A percentile compares a stretch with the other conserved stretches of the same genome.
These are phyloP conservation scores for Hirtodrosophila duncani DNA, from an alignment of 2,888 invertebrate genomes.

Conservation along the genomic window DNA sequence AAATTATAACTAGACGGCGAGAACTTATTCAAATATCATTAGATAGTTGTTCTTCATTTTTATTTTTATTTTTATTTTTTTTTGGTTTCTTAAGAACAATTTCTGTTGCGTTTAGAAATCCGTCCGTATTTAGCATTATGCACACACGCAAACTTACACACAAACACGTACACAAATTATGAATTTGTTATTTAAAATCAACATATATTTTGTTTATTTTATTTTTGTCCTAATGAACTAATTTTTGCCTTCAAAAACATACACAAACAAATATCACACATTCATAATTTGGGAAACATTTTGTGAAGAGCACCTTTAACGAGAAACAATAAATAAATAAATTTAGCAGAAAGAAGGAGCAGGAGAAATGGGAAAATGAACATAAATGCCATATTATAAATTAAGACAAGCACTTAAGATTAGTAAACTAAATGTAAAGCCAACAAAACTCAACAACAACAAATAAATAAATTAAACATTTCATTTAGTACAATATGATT, in stretches of 20 bases:
- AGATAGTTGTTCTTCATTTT: too few species aligned
- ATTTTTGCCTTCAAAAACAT: slow-evolving; percentile 6
- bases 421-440: slow-evolving; percentile 31
- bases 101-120: slow-evolving; percentile 69
- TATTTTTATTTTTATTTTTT: too few species aligned
- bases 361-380: slow-evolving; percentile 31
- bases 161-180: slow-evolving; percentile 7
- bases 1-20: too few species aligned
- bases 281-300: slow-evolving; percentile 48
- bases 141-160: slow-evolving; percentile 26
- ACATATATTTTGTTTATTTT: too few species aligned
- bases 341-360: slow-evolving; percentile 19
- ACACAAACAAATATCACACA: slow-evolving; percentile 1
- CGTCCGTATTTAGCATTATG: slow-evolving; percentile 68
- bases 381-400: slow-evolving; percentile 34
- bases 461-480: slow-evolving; percentile 16
- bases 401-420: slow-evolving; percentile 44
- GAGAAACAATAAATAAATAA: slow-evolving; percentile 41
- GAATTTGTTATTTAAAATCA: too few species aligned
- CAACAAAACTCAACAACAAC: slow-evolving; percentile 12
- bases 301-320: slow-evolving; percentile 67
- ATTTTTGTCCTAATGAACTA: too few species aligned
- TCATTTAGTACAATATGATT: too few species aligned
- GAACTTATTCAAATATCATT: too few species aligned
- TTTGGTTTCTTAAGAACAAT: slow-evolving; percentile 36